phyloP scores from a whole-genome alignment of 2,888 invertebrate genomes.

The Cryptophagus acutangulus region DNA sequence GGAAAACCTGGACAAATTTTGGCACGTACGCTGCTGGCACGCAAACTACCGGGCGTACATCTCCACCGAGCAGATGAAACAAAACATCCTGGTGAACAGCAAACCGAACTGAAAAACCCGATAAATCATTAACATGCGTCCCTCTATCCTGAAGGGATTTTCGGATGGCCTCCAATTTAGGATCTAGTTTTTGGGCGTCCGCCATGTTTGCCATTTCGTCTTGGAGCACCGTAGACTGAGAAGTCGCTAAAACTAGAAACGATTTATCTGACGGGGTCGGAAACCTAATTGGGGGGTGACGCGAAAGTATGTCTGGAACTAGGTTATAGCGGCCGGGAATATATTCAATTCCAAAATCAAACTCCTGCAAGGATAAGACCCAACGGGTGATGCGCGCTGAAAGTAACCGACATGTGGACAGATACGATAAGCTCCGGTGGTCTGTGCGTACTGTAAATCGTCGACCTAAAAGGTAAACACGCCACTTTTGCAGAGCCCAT shows the following conservation, averaged over 20 bases:
- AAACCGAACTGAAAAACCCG: not conserved
- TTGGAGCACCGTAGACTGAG: not conserved
- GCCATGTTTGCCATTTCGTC: conserved; percentile 3
- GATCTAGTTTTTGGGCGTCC: conserved; percentile 2
- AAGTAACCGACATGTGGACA: conserved; percentile 26
- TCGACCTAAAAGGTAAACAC: conserved; percentile 24
- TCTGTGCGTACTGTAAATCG: conserved; percentile 28
- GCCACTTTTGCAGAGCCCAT: conserved; percentile 25
- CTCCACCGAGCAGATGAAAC: too few species aligned
- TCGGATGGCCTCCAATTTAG: conserved; percentile 7
- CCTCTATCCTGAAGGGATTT: not conserved
- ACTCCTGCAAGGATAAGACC: conserved; percentile 28
- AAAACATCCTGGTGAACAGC: conserved; percentile 7
- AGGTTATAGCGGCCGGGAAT: conserved; percentile 28
- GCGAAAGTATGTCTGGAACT: conserved; percentile 29
- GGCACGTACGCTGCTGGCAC: conserved; percentile 2
- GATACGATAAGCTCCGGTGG: conserved; percentile 27
- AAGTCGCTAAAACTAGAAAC: conserved; percentile 4
- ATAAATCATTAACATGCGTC: too few species aligned
- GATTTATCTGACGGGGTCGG: conserved; percentile 10
- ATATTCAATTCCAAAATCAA: conserved; percentile 23
- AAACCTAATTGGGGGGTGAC: conserved; percentile 9
- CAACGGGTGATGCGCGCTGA: conserved; percentile 28
- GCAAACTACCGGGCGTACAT: too few species aligned
- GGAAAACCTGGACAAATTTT: conserved; percentile 9